Conservation (phyloP, 2,888 invertebrate genomes). For the Patella depressa region DNA sequence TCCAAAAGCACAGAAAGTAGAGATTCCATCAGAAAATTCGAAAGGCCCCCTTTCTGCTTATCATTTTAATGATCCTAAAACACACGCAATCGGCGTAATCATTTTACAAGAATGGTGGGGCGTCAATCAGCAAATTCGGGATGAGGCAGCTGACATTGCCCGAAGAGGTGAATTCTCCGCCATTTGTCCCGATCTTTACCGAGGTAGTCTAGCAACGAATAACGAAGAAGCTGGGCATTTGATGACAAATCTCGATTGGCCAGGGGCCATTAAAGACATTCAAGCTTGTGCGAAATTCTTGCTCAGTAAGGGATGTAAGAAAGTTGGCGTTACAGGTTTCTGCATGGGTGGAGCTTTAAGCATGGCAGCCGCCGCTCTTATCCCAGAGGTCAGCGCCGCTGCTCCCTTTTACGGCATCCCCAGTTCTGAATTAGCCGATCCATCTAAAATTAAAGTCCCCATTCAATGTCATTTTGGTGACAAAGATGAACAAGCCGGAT, state of each 20-base stretch:
- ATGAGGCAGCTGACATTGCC: constrained; percentile 46
- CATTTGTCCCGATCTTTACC: constrained; percentile 62
- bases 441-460: constrained; percentile 57
- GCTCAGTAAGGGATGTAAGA: constrained; percentile 47
- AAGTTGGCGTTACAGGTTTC: constrained; percentile 68
- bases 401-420: constrained; percentile 68
- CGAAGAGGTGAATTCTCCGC: constrained; percentile 50
- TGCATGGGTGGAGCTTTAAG: constrained; percentile 68
- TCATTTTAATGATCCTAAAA: neutral
- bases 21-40: neutral
- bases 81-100: constrained; percentile 43
- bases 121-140: constrained; percentile 59
- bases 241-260: constrained; percentile 62
- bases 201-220: constrained; percentile 59
- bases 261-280: constrained; percentile 61
- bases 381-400: constrained; percentile 57
- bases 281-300: constrained; percentile 55
- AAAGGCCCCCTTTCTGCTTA: neutral
- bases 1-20: neutral
- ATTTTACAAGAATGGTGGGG: constrained; percentile 65
- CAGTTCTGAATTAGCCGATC: constrained; percentile 47
- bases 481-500: constrained; percentile 53
- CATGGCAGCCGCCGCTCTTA: constrained; percentile 52
- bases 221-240: constrained; percentile 62
- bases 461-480: constrained; percentile 65